Evolutionary conservation across 2,797 vertebrate species (phyloP).

Genomic region (Tragopan temminckii): DNA sequence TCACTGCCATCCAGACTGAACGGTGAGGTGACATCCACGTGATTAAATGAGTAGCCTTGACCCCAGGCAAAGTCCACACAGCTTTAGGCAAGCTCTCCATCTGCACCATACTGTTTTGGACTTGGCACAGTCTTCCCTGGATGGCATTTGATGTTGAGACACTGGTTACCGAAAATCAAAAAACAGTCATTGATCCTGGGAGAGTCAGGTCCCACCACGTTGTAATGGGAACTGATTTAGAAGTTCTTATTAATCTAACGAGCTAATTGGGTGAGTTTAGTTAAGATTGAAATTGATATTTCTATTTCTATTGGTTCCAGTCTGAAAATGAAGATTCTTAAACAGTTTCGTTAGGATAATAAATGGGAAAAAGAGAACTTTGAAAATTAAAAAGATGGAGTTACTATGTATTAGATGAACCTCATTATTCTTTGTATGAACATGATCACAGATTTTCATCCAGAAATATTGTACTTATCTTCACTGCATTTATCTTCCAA

Average conservation of each 20-base stretch:
- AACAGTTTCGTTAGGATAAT: neutral
- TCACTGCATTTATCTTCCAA: neutral
- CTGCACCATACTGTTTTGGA: neutral
- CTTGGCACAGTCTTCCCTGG: fast-evolving
- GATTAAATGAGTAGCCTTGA: neutral
- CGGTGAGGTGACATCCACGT: neutral
- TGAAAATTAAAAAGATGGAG: neutral
- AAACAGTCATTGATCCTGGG: neutral
- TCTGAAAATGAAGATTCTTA: neutral
- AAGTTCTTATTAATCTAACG: neutral
- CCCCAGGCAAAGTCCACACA: fast-evolving
- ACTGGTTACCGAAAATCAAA: neutral
- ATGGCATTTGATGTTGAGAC: neutral
- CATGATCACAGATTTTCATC: neutral
- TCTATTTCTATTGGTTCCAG: neutral
- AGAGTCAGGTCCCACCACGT: neutral
- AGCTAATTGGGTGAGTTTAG: neutral
- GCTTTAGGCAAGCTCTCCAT: neutral
- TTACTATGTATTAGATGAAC: neutral
- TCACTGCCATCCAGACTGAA: neutral
- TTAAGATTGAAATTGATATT: neutral
- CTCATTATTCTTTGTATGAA: neutral
- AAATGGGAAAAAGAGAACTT: neutral
- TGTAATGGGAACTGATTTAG: neutral
- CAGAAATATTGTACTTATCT: neutral